Evolutionary conservation across 2,797 vertebrate genomes (phyloP), one percentile per base, ranked within the genome.

Genomic region (Graptemys geographica): DNA sequence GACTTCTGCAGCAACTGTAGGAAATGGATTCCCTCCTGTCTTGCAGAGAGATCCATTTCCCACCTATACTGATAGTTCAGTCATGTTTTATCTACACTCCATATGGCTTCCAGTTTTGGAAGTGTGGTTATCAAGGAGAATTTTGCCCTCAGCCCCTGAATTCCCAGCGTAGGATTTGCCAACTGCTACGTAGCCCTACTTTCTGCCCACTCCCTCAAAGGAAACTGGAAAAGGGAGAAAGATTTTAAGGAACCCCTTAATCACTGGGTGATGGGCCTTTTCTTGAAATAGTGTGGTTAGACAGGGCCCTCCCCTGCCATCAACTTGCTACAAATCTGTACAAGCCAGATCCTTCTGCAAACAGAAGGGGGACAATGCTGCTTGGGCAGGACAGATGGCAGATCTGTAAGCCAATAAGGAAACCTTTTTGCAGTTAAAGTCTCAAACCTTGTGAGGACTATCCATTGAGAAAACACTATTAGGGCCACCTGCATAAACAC

Each of bases 401-500:
- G 53, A 76, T 92, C 86, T 86, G 55, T 13, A 37, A 72, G 62
- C 78, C 55, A 78, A 82, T 74, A 37, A 78, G 78, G 79, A 55
- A 83, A 31, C 18, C 4, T 83, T 84, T 55, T 81, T 78, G 47
- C 81, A 2, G 6, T 56, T 25, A 21, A 72, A n/a, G 9, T 59
- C 52, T 84, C 65, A 83, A 76, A 18, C 19, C 16, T 65, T 79
- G 41, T 65, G 72, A 6, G 53, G 78, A 53, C 76, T 18, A 72
- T 12, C 93, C 81, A 79, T 52, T 47, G 59, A 72, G 33, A 86
- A 96, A 65, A 89, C 89, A 51, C 90, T 94, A 89, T 80, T 5
- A 93, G 89, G 83, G 87, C 87, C 79, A 9, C 81, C 89, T 78
- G 57, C 85, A 74, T 93, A 94, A 96, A 96, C 97, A 97, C 96